These are phyloP conservation scores for Cerastis leucographa DNA, from an alignment of 2,888 invertebrate species.

Conservation along the genomic window DNA sequence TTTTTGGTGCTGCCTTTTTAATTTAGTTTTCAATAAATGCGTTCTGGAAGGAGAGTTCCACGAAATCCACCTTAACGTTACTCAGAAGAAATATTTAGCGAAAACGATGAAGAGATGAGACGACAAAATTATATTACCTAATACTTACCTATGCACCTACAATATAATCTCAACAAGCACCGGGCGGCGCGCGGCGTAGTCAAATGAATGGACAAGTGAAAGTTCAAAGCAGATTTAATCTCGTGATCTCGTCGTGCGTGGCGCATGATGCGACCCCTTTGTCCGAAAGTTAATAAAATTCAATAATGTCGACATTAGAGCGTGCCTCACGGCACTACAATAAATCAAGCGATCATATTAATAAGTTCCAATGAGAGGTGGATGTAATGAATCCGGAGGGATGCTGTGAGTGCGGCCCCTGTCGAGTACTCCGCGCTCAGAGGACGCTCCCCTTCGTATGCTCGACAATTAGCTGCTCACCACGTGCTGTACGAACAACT, in stretches of 20 bases:
- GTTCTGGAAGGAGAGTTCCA: background rate
- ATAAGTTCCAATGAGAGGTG: slow-evolving; percentile 65
- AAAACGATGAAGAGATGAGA: background rate
- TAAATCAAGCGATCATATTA: slow-evolving; percentile 64
- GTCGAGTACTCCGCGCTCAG: background rate
- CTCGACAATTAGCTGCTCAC: slow-evolving; percentile 59
- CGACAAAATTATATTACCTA: background rate
- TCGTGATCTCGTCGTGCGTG: background rate
- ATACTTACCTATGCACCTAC: background rate
- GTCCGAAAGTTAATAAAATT: slow-evolving; percentile 60
- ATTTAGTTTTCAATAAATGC: background rate
- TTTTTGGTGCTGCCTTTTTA: background rate
- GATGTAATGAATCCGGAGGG: slow-evolving; percentile 54
- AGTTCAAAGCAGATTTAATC: slow-evolving; percentile 26
- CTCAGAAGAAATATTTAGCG: no score
- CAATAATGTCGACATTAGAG: slow-evolving; percentile 59
- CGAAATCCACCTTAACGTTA: background rate
- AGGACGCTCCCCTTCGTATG: slow-evolving; percentile 52
- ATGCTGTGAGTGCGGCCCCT: background rate
- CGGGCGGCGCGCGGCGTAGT: background rate
- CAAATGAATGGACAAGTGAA: slow-evolving; percentile 15
- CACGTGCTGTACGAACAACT: slow-evolving; percentile 42
- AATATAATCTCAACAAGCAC: background rate
- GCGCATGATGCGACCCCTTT: slow-evolving; percentile 37
- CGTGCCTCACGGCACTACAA: slow-evolving; percentile 55